These are phyloP conservation scores for Ellobium chinense DNA, from an alignment of 2,888 invertebrate species.

Conservation along the genomic window DNA sequence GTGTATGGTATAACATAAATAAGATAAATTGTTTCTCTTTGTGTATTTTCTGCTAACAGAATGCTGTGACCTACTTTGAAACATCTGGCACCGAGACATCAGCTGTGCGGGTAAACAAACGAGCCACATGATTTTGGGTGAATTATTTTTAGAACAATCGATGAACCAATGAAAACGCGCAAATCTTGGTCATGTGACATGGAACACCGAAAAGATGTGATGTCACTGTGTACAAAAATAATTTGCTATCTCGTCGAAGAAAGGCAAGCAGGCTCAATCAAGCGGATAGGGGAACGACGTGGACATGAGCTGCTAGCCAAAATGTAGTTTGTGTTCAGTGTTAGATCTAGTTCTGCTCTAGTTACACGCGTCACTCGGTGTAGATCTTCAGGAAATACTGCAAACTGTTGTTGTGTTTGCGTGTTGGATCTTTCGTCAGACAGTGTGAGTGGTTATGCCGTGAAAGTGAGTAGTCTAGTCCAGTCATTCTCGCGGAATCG, in stretches of 20 bases:
- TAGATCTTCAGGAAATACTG: no score
- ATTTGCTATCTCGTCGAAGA: background rate
- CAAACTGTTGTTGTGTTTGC: no score
- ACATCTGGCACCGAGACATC: slow-evolving; percentile 18
- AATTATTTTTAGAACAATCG: slow-evolving; percentile 51
- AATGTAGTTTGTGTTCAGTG: slow-evolving; percentile 11
- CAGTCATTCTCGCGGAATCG: no score
- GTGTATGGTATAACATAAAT: background rate
- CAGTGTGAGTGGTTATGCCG: no score
- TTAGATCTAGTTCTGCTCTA: no score
- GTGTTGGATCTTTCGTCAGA: no score
- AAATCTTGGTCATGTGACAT: slow-evolving; percentile 52
- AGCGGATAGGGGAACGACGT: background rate
- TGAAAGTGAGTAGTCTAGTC: no score
- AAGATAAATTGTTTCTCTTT: background rate
- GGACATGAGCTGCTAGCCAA: background rate
- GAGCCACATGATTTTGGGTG: slow-evolving; percentile 55
- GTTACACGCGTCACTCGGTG: no score
- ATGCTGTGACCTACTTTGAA: background rate
- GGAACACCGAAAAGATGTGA: background rate
- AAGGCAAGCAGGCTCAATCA: slow-evolving; percentile 22
- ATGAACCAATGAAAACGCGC: slow-evolving; percentile 46
- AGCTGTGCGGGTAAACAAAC: slow-evolving; percentile 67
- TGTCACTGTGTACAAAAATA: slow-evolving; percentile 24
- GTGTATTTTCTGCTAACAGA: background rate